Base-by-base conservation (phyloP, 2,113 vertebrate species). In the Apaloderma vittatum region DNA sequence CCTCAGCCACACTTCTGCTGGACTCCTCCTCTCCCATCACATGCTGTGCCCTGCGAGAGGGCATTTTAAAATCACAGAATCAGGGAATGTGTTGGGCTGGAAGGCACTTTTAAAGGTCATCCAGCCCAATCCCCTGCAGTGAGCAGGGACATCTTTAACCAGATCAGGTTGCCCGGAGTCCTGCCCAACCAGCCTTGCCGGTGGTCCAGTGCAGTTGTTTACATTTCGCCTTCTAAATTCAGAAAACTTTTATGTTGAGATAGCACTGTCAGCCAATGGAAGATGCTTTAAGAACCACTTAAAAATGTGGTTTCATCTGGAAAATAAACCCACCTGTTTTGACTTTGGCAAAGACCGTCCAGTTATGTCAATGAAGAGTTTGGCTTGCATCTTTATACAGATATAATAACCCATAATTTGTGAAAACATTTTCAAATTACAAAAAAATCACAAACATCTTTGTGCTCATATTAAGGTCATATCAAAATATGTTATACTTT, bases 321-420 rank as follows among this genome's bases (percentile, higher is more conserved):
- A 92, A 97, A 95, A 87, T 24, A 61, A 71, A 67, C 59, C 27
- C 13, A 72, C 63, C 19, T 15, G 16, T 45, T 92, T 59, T 77
- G 15, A 72, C 34, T 86, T 23, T 73, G 32, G 30, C 8, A 57
- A 40, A 82, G 22, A 72, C 30, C 20, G 12, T 62, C 30, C 26
- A 21, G 4, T 94, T 59, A 67, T 5, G 8, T 21, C 71, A 83
- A 48, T 37, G 32, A 86, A 77, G 20, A 70, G 6, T 57, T 73
- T 77, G 79, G 26, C 24, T 46, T 87, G 49, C 37, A 18, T 75
- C n/a, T 91, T 95, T 73, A n/a, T 61, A 81, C 20, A 88, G 37
- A 70, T 32, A 90, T 95, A 94, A 90, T 95, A 91, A 80, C 12
- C 63, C 55, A 18, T 66, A 76, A 95, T 94, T 97, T 96, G 52